Conservation (phyloP, 1,140 invertebrate species). For the Batillaria attramentaria region DNA sequence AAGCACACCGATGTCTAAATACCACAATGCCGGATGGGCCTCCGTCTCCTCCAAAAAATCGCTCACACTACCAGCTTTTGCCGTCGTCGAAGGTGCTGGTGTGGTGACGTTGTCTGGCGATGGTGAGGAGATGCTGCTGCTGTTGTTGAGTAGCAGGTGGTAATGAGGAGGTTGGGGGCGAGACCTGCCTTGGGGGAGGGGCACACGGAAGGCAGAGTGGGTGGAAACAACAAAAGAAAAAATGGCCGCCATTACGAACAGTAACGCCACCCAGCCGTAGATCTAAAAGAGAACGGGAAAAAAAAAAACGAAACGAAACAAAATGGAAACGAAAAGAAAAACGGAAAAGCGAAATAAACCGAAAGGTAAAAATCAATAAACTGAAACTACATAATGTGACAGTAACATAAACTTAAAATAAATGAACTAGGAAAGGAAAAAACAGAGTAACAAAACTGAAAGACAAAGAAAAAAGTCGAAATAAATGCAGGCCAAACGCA, state of each 20-base stretch:
- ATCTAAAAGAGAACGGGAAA: slow-evolving; percentile 30
- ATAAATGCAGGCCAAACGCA: too few relatives aligned
- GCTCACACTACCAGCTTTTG: not conserved
- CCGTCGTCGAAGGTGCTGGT: not conserved
- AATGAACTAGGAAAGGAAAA: not conserved
- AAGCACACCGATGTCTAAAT: slow-evolving; percentile 66
- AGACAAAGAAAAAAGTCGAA: not conserved
- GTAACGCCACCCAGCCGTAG: slow-evolving; percentile 42
- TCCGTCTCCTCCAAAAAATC: not conserved
- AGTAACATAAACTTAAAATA: too few relatives aligned
- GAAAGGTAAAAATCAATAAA: too few relatives aligned
- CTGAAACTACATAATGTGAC: too few relatives aligned
- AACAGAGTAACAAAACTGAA: not conserved
- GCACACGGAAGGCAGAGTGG: slow-evolving; percentile 31
- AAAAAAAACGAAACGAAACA: not conserved
- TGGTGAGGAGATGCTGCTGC: not conserved
- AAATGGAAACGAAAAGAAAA: not conserved
- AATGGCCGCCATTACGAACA: slow-evolving; percentile 50
- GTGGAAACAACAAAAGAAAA: slow-evolving; percentile 53
- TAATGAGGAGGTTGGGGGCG: not conserved
- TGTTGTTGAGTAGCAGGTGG: not conserved
- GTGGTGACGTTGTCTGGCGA: not conserved
- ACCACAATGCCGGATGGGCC: slow-evolving; percentile 38
- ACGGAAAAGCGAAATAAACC: not conserved
- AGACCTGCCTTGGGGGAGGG: not conserved